Base-by-base conservation (phyloP, 37 sponge, comb jelly and placozoan genomes). In the Chondrosia reniformis region DNA sequence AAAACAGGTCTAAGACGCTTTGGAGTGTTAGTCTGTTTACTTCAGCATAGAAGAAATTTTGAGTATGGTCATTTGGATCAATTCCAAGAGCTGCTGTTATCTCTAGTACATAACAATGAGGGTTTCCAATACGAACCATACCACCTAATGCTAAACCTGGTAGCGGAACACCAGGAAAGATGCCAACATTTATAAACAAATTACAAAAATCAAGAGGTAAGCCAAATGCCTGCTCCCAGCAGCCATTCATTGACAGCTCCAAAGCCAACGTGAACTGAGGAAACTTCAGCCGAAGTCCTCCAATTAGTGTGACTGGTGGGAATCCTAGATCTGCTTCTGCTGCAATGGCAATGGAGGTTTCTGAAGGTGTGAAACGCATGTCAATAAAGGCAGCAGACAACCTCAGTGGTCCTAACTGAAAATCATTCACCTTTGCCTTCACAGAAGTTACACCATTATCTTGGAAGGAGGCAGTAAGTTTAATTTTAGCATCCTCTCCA, bases 101-200 rank as follows among this genome's bases (percentile, higher is more conserved):
- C 39, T 28, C 38, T 0, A 81, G 61, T 38, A 25, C 45, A 69
- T 39, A 39, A 56, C 82, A 81, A 30, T 22, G 17, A 12, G 13
- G 40, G 13, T 73, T n/a, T 33, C 82, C 82, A 39, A 81, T 57
- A 33, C 37, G 32, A 31, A 81, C 45, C 30, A n/a, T 8, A 0
- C 36, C 82, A 34, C 82, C 82, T 61, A 81, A 62, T 5, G 55
- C 74, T 22, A 81, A 59, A 42, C 82, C 82, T 33, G 80, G 42
- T 8, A 67, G 39, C 54, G 80, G 59, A 13, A 40, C 66, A 17
- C 71, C 82, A 40, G 82, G 82, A 12, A 13, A 30, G 19, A 81
- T 58, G 38, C 63, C 10, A 21, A 74, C 49, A 17, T 45, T 24
- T 0, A 65, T 25, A 22, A 31, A 43, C 34, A 81, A 69, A 37